phyloP scores from a whole-genome alignment of 2,113 vertebrate genomes.

The Tretioscincus oriximinensis region DNA sequence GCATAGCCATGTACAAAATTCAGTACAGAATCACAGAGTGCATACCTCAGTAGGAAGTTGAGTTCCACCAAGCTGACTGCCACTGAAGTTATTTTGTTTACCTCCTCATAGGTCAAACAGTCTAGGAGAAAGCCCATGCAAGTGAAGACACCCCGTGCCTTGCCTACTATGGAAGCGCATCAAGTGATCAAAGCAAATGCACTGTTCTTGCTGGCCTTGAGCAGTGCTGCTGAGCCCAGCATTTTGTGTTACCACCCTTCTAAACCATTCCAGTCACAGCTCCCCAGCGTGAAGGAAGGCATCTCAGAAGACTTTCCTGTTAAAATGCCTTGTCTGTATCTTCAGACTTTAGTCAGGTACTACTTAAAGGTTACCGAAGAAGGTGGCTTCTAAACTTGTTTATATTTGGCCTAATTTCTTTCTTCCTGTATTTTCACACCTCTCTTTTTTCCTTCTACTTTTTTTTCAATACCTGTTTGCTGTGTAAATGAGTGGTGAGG shows the following conservation, averaged over 20 bases:
- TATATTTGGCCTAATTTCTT: background rate
- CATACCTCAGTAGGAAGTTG: background rate
- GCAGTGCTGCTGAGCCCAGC: constrained; percentile 94
- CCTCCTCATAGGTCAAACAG: constrained; percentile 86
- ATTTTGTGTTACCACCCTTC: constrained; percentile 92
- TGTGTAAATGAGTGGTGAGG: too few species aligned
- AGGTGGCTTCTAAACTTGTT: background rate
- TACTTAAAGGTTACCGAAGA: background rate
- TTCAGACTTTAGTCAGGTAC: constrained; percentile 94
- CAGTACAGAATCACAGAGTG: background rate
- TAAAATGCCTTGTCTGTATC: constrained; percentile 96
- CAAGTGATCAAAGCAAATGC: constrained; percentile 98
- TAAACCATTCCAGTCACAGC: constrained; percentile 89
- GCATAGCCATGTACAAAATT: background rate
- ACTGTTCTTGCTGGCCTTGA: constrained; percentile 92
- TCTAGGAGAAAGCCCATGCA: constrained; percentile 95
- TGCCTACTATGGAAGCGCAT: constrained; percentile 98
- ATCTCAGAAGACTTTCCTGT: constrained; percentile 93
- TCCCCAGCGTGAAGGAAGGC: constrained; percentile 95
- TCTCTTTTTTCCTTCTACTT: background rate
- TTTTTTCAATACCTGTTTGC: background rate
- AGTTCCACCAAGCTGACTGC: background rate
- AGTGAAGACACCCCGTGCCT: constrained; percentile 92
- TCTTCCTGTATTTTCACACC: background rate
- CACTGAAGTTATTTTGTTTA: background rate